A percentile compares a stretch with the other conserved stretches of the same genome.
These are phyloP conservation scores for Pipistrellus pipistrellus DNA, from an alignment of 2,797 vertebrate genomes.

Conservation along the genomic window DNA sequence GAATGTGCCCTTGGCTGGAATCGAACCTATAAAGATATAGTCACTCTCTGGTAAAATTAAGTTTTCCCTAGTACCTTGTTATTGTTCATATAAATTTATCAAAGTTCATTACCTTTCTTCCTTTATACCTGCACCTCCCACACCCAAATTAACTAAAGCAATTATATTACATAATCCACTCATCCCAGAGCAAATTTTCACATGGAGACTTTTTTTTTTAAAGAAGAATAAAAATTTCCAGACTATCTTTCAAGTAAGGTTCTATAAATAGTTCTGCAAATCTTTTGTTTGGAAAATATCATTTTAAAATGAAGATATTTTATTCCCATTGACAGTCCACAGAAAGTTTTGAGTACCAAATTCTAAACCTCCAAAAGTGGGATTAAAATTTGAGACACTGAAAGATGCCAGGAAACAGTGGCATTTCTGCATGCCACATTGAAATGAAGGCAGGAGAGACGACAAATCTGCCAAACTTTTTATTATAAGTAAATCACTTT, in stretches of 20 bases:
- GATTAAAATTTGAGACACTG: constrained; percentile 64
- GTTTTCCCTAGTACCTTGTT: constrained; percentile 67
- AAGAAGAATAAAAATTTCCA: constrained; percentile 72
- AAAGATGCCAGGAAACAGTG: constrained; percentile 67
- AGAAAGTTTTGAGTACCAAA: constrained; percentile 47
- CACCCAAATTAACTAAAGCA: constrained; percentile 81
- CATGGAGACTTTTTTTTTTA: constrained; percentile 63
- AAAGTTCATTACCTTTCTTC: constrained; percentile 84
- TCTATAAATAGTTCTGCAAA: constrained; percentile 54
- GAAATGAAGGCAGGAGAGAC: constrained; percentile 40
- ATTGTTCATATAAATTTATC: constrained; percentile 79
- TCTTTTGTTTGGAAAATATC: constrained; percentile 57
- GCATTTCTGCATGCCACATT: constrained; percentile 63
- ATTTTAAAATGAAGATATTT: constrained; percentile 61
- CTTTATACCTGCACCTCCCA: constrained; percentile 82
- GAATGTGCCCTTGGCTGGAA: constrained; percentile 35
- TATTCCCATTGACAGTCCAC: constrained; percentile 59
- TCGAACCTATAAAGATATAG: constrained; percentile 41
- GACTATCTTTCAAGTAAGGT: constrained; percentile 60
- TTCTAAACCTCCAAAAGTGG: constrained; percentile 67
- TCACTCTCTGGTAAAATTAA: constrained; percentile 65
- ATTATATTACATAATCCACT: constrained; percentile 82
- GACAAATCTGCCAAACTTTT: constrained; percentile 70
- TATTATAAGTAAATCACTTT: constrained; percentile 78
- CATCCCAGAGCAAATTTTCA: constrained; percentile 72